These are phyloP conservation scores for Rhombomys opimus DNA, from an alignment of 2,113 vertebrate genomes.

Conservation along the genomic window DNA sequence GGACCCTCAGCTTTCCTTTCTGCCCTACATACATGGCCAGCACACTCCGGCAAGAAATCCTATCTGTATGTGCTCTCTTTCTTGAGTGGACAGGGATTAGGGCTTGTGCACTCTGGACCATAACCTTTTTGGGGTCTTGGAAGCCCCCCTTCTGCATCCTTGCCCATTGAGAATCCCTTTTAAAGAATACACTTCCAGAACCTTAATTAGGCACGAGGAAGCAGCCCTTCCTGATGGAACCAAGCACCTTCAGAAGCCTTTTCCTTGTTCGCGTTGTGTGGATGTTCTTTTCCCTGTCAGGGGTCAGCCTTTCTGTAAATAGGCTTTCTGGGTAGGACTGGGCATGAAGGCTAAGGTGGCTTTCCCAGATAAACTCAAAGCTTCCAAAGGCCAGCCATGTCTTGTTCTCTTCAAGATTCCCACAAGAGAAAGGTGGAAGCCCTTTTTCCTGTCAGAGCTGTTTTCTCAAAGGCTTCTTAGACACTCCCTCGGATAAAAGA, in stretches of 20 bases:
- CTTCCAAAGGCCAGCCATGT: background rate
- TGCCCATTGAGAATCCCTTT: background rate
- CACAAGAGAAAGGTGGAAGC: background rate
- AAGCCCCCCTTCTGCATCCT: background rate
- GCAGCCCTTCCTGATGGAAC: background rate
- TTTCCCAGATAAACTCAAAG: conserved; percentile 3
- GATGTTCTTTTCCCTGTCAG: background rate
- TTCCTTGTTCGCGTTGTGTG: background rate
- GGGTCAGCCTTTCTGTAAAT: conserved; percentile 37
- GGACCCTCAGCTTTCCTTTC: background rate
- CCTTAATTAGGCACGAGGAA: background rate
- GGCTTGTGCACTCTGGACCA: background rate
- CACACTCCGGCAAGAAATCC: background rate
- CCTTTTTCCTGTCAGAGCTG: background rate
- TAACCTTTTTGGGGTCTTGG: background rate
- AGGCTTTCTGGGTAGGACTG: background rate
- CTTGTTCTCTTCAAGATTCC: background rate
- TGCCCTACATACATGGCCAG: background rate
- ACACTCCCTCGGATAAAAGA: background rate
- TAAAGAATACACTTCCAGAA: background rate
- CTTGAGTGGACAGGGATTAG: background rate
- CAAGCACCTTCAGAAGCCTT: background rate
- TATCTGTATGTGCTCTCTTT: background rate
- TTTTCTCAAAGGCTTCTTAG: background rate
- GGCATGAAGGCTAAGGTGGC: background rate